Evolutionary conservation across 1,140 invertebrate genomes (phyloP), one percentile per base, ranked within the genome.

Genomic region (Acromyrmex echinatior): DNA sequence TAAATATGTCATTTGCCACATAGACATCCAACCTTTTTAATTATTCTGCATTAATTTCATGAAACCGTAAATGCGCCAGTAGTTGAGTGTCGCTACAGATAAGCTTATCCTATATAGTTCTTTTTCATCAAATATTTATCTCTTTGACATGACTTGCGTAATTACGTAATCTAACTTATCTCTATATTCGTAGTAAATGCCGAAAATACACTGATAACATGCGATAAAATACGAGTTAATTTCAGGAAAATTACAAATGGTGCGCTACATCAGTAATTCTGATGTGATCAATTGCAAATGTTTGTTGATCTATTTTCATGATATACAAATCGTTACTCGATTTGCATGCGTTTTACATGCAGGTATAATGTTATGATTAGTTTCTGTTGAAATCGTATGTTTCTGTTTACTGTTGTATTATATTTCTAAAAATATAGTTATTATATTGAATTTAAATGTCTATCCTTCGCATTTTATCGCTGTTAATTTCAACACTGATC

Each of bases 261-360:
- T 4, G 18, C 60, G 35, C 31, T 60, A 63, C 16, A 71, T 73
- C 18, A 21, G 51, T 49, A 58, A 81, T 70, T 71, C 21, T 56
- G 79, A 73, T n/a, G 31, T 66, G 16, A 45, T 18, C 16, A 25
- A 56, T 35, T 58, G 49, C 79, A 51, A 71, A 71, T 39, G 53
- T 79, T 79, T 65, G 60, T 82, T 73, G 68, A 73, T 73, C 45
- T 49, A 82, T 73, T 73, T 45, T 73, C 68, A n/a, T 39, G 14
- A 35, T 18, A 73, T 73, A 82, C 68, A 73, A 82, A 82, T 82
- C 25, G 53, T 31, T 14, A 39, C 12, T 82, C 21, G 35, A 82
- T 82, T 82, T 74, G 68, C 80, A 31, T 70, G 58, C 53, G 25
- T 31, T 74, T 73, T 31, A 80, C 10, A 39, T 49, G 51, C 51